A percentile compares a stretch with the other conserved stretches of the same genome.
These are phyloP conservation scores for Erannis defoliaria DNA, from an alignment of 2,888 invertebrate species.

Conservation along the genomic window DNA sequence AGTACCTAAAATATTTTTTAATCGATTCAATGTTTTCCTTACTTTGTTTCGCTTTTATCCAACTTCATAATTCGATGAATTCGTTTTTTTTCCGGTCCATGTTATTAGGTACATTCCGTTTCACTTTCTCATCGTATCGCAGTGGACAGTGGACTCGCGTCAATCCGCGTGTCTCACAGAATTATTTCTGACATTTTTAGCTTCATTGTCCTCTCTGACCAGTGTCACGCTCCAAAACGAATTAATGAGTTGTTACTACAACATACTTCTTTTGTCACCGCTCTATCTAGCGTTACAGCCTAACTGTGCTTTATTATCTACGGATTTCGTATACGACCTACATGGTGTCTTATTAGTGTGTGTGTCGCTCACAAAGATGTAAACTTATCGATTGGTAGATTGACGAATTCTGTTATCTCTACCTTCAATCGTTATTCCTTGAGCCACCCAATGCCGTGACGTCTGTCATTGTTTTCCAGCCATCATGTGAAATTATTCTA, in stretches of 20 bases:
- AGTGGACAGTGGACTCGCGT: constrained; percentile 56
- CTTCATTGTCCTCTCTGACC: constrained; percentile 79
- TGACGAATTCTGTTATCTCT: constrained; percentile 47
- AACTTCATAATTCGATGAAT: too few species aligned
- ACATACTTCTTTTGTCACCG: constrained; percentile 48
- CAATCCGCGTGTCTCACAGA: constrained; percentile 80
- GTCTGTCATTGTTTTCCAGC: constrained; percentile 53
- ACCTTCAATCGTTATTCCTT: constrained; percentile 52
- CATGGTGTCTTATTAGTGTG: constrained; percentile 28
- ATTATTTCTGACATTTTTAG: constrained; percentile 84
- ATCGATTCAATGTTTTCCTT: too few species aligned
- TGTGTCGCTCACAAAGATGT: constrained; percentile 16
- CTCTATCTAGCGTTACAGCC: constrained; percentile 36
- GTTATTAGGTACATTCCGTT: background rate
- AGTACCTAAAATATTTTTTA: too few species aligned
- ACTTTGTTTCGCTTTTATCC: too few species aligned
- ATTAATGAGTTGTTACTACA: constrained; percentile 74
- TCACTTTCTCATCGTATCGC: constrained; percentile 45
- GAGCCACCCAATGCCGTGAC: constrained; percentile 51
- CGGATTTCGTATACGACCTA: constrained; percentile 22
- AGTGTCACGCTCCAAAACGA: constrained; percentile 85
- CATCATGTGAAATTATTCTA: constrained; percentile 59
- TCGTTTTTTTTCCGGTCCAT: background rate
- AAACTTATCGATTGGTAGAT: constrained; percentile 24
- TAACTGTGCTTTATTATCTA: constrained; percentile 41